phyloP scores from a whole-genome alignment of 2,113 vertebrate species.

The Zingel zingel region DNA sequence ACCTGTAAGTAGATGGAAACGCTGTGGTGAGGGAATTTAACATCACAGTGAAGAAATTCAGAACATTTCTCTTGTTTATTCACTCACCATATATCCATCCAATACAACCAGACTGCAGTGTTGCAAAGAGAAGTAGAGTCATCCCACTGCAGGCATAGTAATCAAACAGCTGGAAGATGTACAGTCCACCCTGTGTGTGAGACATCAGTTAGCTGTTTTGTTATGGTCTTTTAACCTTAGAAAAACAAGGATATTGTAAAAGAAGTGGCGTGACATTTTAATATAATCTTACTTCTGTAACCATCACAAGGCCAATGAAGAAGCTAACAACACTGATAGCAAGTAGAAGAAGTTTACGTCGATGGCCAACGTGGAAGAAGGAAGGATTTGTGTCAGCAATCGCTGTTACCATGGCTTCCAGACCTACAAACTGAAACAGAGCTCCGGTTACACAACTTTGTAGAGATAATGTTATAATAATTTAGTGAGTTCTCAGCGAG shows the following conservation, averaged over 20 bases:
- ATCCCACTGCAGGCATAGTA: constrained; percentile 94
- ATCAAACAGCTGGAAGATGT: constrained; percentile 97
- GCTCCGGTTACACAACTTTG: constrained; percentile 3
- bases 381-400: constrained; percentile 82
- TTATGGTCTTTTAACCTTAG: neutral
- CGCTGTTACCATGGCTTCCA: constrained; percentile 82
- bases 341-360: constrained; percentile 84
- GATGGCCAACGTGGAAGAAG: constrained; percentile 82
- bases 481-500: neutral
- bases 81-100: constrained; percentile 96
- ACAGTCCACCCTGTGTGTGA: constrained; percentile 91
- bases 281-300: constrained; percentile 82
- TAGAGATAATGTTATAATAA: neutral
- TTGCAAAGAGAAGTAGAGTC: constrained; percentile 91
- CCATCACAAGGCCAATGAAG: constrained; percentile 84
- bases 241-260: neutral
- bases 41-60: neutral
- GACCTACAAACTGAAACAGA: constrained; percentile 84
- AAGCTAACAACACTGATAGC: constrained; percentile 76
- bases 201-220: neutral
- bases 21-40: neutral
- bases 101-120: constrained; percentile 89
- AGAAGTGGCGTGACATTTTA: neutral
- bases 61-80: neutral
- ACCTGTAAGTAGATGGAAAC: constrained; percentile 77